A percentile compares a stretch with the other conserved stretches of the same genome.
phyloP scores from a whole-genome alignment of 2,797 vertebrate genomes.

The Megalops cyprinoides region DNA sequence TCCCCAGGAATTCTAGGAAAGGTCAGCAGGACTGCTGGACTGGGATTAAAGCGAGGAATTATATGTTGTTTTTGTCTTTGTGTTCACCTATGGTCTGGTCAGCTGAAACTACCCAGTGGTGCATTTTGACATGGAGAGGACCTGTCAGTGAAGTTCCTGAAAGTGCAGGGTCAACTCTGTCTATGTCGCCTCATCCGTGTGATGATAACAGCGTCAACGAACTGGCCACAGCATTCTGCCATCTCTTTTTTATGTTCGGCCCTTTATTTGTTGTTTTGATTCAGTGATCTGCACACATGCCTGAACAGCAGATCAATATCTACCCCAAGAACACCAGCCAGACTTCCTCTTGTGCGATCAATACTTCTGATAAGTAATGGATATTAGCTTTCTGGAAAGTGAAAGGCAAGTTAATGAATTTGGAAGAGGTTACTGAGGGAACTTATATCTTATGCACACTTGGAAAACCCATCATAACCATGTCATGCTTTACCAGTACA shows the following conservation, averaged over 20 bases:
- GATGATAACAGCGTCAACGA: not conserved
- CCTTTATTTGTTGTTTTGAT: not conserved
- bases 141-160: no score
- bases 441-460: not conserved
- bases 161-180: not conserved
- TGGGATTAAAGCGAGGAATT: not conserved
- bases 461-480: not conserved
- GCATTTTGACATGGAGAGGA: no score
- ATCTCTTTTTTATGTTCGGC: not conserved
- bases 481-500: not conserved
- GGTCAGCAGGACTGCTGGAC: not conserved
- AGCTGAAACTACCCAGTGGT: not conserved
- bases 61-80: not conserved
- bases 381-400: not conserved
- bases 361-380: slow-evolving; percentile 5
- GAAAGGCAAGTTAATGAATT: not conserved
- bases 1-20: not conserved
- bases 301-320: slow-evolving; percentile 2
- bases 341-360: not conserved
- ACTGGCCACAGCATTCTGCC: not conserved
- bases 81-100: not conserved
- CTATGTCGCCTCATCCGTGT: not conserved
- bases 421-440: not conserved
- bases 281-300: not conserved
- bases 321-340: not conserved